Percentiles rank a stretch among this genome's conserved stretches.
Evolutionary conservation across 2,888 invertebrate genomes (phyloP).

Genomic region (Unio pictorum): DNA sequence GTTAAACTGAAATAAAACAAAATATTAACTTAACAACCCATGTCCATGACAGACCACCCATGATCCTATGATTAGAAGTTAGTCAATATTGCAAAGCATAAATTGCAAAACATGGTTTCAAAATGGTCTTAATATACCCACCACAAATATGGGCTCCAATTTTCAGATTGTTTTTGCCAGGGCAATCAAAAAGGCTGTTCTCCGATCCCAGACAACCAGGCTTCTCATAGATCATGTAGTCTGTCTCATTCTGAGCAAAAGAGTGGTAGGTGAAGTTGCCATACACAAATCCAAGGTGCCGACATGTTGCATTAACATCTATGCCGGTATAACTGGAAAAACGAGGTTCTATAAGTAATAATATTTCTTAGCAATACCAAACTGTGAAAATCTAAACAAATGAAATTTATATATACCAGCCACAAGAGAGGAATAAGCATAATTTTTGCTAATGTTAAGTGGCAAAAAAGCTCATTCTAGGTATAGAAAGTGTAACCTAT

Average conservation of each 20-base stretch:
- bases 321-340: slow-evolving; percentile 89
- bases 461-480: too few relatives aligned
- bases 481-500: too few relatives aligned
- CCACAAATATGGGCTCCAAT: slow-evolving; percentile 94
- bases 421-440: too few relatives aligned
- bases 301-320: slow-evolving; percentile 93
- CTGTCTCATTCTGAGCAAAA: slow-evolving; percentile 82
- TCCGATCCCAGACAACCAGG: slow-evolving; percentile 91
- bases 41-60: too few relatives aligned
- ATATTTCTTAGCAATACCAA: not conserved
- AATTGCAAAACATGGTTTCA: too few relatives aligned
- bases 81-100: too few relatives aligned
- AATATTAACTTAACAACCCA: too few relatives aligned
- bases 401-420: too few relatives aligned
- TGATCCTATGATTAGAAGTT: too few relatives aligned
- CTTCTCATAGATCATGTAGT: slow-evolving; percentile 88
- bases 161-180: slow-evolving; percentile 86
- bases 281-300: slow-evolving; percentile 91
- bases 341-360: not conserved
- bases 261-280: slow-evolving; percentile 78
- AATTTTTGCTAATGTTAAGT: too few relatives aligned
- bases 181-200: slow-evolving; percentile 83
- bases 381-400: not conserved
- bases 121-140: slow-evolving; percentile 64
- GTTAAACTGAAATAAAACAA: too few relatives aligned